A percentile compares a stretch with the other conserved stretches of the same genome.
Conservation (phyloP, 2,113 vertebrate genomes). For the Ammodytes marinus region DNA sequence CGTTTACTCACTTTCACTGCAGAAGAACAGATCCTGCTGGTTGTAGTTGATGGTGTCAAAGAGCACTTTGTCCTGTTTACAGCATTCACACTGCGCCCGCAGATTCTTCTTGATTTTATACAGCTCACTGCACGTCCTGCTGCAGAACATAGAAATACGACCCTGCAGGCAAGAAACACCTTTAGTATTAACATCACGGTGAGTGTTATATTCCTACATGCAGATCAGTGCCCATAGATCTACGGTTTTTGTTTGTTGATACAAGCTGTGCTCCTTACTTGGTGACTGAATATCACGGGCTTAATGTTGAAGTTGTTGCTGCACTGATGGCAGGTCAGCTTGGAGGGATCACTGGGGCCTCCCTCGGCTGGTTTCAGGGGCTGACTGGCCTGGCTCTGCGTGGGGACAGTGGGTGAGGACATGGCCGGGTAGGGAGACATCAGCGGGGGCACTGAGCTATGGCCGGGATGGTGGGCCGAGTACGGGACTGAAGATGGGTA, state of each 20-base stretch:
- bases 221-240: background rate
- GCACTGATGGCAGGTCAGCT: slow-evolving; percentile 94
- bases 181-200: background rate
- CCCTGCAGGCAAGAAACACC: slow-evolving; percentile 80
- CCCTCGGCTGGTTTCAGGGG: slow-evolving; percentile 41
- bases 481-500: slow-evolving; percentile 59
- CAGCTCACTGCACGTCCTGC: slow-evolving; percentile 90
- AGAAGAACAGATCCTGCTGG: slow-evolving; percentile 90
- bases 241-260: background rate
- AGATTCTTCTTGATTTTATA: slow-evolving; percentile 93
- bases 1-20: slow-evolving; percentile 91
- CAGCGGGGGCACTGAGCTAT: slow-evolving; percentile 73
- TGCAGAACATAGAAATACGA: slow-evolving; percentile 93
- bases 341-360: slow-evolving; percentile 50
- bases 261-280: slow-evolving; percentile 81
- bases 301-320: slow-evolving; percentile 89
- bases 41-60: slow-evolving; percentile 91
- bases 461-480: slow-evolving; percentile 58
- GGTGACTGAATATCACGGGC: slow-evolving; percentile 92
- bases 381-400: slow-evolving; percentile 53
- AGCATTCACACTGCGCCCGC: slow-evolving; percentile 90
- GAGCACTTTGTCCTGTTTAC: slow-evolving; percentile 92
- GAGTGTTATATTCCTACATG: background rate
- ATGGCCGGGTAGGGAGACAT: slow-evolving; percentile 52
- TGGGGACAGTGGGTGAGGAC: slow-evolving; percentile 57